Percentiles rank a stretch among this genome's conserved stretches.
phyloP scores from a whole-genome alignment of 2,797 vertebrate genomes.

The Hydrolagus colliei region DNA sequence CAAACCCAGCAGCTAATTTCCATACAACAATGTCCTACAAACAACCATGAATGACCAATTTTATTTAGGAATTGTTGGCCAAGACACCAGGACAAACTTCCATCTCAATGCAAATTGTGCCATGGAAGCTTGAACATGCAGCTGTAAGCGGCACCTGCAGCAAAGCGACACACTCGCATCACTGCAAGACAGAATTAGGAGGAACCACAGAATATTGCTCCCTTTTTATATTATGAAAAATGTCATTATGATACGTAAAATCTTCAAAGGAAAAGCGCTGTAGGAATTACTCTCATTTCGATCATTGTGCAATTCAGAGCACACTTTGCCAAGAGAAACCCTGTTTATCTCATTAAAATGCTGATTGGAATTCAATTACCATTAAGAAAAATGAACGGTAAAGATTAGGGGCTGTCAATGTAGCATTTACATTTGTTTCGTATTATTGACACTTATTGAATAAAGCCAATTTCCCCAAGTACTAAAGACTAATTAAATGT shows the following conservation, averaged over 20 bases:
- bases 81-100: too few relatives aligned
- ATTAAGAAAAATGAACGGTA: conserved; percentile 19
- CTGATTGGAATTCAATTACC: conserved; percentile 29
- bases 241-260: neutral
- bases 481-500: conserved; percentile 75
- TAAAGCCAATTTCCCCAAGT: conserved; percentile 64
- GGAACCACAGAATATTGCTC: neutral
- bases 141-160: too few relatives aligned
- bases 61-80: too few relatives aligned
- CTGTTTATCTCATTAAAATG: conserved; percentile 27
- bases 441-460: conserved; percentile 69
- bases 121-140: too few relatives aligned
- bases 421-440: conserved; percentile 62
- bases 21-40: too few relatives aligned
- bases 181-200: too few relatives aligned
- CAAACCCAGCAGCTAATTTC: too few relatives aligned
- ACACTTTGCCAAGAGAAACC: conserved; percentile 14
- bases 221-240: neutral
- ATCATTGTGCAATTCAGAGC: neutral
- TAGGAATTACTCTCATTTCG: neutral
- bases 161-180: too few relatives aligned
- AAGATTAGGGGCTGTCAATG: conserved; percentile 30
- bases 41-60: too few relatives aligned
- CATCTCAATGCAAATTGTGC: too few relatives aligned
- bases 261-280: neutral